phyloP scores from a whole-genome alignment of 2,113 vertebrate species.

The Oncorhynchus kisutch region DNA sequence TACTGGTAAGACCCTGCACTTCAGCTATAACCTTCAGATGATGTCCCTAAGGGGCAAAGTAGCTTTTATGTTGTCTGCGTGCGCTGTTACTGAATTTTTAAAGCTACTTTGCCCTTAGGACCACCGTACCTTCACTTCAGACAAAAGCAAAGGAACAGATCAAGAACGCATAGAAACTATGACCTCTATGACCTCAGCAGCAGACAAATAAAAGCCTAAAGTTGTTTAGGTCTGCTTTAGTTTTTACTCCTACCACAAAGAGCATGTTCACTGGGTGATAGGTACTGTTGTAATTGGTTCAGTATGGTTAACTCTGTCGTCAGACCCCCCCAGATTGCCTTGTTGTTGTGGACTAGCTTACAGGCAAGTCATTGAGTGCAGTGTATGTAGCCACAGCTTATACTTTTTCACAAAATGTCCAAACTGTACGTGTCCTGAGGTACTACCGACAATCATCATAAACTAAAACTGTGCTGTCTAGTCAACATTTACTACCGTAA shows the following conservation, averaged over 20 bases:
- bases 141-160: neutral
- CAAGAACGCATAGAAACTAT: too few relatives aligned
- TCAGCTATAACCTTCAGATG: neutral
- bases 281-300: slow-evolving; percentile 1
- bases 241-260: neutral
- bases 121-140: neutral
- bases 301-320: neutral
- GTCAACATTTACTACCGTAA: neutral
- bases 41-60: too few relatives aligned
- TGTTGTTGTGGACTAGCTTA: neutral
- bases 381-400: too few relatives aligned
- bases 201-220: neutral
- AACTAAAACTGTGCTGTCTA: neutral
- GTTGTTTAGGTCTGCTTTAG: slow-evolving; percentile 50
- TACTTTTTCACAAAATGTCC: neutral
- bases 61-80: too few relatives aligned
- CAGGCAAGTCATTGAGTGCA: neutral
- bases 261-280: neutral
- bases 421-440: neutral
- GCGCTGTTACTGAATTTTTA: neutral
- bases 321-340: slow-evolving; percentile 54
- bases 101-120: neutral
- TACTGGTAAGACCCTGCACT: slow-evolving; percentile 46
- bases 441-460: neutral
- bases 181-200: too few relatives aligned